These are phyloP conservation scores for Enteromius unitaeniatus DNA, from an alignment of 2,797 vertebrate species.

Conservation along the genomic window DNA sequence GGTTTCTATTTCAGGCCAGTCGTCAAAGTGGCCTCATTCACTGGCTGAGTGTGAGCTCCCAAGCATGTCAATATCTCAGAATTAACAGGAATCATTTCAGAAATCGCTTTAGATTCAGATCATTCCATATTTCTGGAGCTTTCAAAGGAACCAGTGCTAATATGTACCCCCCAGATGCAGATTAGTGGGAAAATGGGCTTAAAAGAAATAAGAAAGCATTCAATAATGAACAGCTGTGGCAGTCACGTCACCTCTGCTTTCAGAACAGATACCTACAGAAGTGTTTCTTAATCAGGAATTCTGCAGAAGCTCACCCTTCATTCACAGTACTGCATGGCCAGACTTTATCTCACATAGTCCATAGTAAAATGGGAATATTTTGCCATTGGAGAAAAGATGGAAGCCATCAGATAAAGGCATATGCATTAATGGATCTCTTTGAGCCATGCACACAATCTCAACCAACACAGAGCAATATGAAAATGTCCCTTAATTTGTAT, in stretches of 20 bases:
- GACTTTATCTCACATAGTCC: slow-evolving; percentile 24
- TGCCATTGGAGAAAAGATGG: neutral
- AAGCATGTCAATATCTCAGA: slow-evolving; percentile 21
- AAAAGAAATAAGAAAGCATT: slow-evolving; percentile 3
- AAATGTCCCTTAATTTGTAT: slow-evolving; percentile 13
- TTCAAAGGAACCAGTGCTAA: slow-evolving; percentile 7
- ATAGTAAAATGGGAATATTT: slow-evolving; percentile 17
- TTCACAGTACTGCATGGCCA: slow-evolving; percentile 2
- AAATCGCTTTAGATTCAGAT: slow-evolving; percentile 28
- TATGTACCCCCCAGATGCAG: slow-evolving; percentile 15
- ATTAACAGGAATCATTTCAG: slow-evolving; percentile 1
- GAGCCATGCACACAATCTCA: neutral
- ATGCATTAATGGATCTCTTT: slow-evolving; percentile 15
- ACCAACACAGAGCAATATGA: slow-evolving; percentile 11
- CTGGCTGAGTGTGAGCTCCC: neutral
- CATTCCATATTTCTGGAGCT: neutral
- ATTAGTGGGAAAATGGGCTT: neutral
- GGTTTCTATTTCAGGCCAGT: neutral
- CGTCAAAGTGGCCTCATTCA: slow-evolving; percentile 3
- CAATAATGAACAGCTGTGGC: slow-evolving; percentile 16
- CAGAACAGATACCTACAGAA: slow-evolving; percentile 22
- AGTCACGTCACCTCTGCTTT: slow-evolving; percentile 14
- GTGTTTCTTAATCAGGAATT: slow-evolving; percentile 1
- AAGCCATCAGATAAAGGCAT: slow-evolving; percentile 13
- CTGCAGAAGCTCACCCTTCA: slow-evolving; percentile 1